A percentile compares a stretch with the other conserved stretches of the same genome.
Evolutionary conservation across 2,888 invertebrate species (phyloP).

Genomic region (Habrosyne pyritoides): DNA sequence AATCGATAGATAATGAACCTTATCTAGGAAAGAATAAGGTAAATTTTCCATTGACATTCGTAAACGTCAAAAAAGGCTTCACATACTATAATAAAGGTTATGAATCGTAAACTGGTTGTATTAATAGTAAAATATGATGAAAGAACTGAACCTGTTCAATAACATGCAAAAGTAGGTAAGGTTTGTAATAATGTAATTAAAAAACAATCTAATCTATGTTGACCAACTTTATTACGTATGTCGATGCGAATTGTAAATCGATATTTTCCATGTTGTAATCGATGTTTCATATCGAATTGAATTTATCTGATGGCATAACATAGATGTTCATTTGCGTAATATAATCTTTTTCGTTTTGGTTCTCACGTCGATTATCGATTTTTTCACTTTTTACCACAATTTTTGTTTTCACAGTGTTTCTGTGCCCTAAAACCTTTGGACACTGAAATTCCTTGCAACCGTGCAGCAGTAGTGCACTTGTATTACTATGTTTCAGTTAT

Average conservation of each 20-base stretch:
- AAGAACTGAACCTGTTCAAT: background rate
- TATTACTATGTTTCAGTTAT: too few species aligned
- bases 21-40: too few species aligned
- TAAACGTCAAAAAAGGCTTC: too few species aligned
- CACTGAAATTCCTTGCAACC: too few species aligned
- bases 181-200: background rate
- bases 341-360: conserved; percentile 6
- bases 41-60: too few species aligned
- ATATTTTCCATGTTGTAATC: conserved; percentile 36
- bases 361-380: background rate
- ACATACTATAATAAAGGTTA: background rate
- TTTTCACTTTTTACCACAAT: background rate
- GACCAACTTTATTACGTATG: conserved; percentile 44
- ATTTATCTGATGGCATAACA: conserved; percentile 7
- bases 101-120: background rate
- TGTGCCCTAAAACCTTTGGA: background rate
- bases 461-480: background rate
- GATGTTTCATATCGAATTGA: conserved; percentile 18
- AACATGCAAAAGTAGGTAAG: background rate
- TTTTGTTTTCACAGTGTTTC: background rate
- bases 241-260: conserved; percentile 44
- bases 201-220: conserved; percentile 22
- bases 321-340: conserved; percentile 16
- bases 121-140: background rate
- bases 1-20: too few species aligned